Percentiles rank a stretch among this genome's conserved stretches.
Conservation (phyloP, 2,888 invertebrate genomes). For the Volucella inflata region DNA sequence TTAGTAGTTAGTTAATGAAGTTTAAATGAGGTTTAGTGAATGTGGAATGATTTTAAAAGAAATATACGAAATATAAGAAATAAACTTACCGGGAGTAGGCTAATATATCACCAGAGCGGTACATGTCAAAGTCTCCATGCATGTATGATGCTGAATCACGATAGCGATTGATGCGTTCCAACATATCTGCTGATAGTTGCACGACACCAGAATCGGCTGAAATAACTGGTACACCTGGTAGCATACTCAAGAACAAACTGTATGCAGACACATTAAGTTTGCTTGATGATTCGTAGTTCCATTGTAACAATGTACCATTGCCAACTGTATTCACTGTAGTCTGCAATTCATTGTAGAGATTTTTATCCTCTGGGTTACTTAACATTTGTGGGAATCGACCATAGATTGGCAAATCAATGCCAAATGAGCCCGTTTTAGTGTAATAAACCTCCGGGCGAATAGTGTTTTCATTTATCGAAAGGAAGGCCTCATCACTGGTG, state of each 20-base stretch:
- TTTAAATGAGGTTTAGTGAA: conserved; percentile 8
- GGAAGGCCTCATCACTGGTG: conserved; percentile 84
- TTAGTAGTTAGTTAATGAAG: conserved; percentile 38
- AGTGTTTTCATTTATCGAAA: conserved; percentile 82
- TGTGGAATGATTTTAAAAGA: not conserved
- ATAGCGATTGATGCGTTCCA: conserved; percentile 81
- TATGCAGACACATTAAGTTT: conserved; percentile 82
- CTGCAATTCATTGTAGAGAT: conserved; percentile 78
- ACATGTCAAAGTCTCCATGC: conserved; percentile 86
- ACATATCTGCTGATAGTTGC: conserved; percentile 76
- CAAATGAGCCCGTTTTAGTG: conserved; percentile 77
- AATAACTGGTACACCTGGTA: conserved; percentile 91
- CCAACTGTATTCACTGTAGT: conserved; percentile 78
- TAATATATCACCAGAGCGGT: conserved; percentile 85
- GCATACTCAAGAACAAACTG: conserved; percentile 89
- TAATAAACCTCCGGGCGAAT: conserved; percentile 80
- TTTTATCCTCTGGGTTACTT: conserved; percentile 77
- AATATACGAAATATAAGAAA: not conserved
- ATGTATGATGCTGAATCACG: conserved; percentile 86
- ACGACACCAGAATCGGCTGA: conserved; percentile 80
- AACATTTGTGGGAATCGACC: conserved; percentile 80
- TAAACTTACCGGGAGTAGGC: conserved; percentile 88
- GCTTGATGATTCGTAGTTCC: conserved; percentile 80
- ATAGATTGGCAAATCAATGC: conserved; percentile 82
- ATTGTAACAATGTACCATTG: conserved; percentile 81